Conservation (phyloP, 1,140 invertebrate genomes). For the Pogonomyrmex barbatus region DNA sequence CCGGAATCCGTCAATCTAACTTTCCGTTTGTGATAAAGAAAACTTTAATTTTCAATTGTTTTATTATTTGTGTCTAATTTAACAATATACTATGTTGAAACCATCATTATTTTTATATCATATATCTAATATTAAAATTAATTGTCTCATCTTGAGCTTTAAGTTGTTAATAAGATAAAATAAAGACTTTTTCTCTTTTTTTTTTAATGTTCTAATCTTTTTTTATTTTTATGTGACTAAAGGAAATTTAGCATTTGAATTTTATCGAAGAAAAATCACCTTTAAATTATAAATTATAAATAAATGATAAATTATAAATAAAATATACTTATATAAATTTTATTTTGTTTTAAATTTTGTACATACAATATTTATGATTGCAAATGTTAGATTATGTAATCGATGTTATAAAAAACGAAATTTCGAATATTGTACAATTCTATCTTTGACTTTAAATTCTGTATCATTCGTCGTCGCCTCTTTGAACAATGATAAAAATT, state of each 20-base stretch:
- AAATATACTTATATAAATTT: not conserved
- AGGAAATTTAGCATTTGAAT: not conserved
- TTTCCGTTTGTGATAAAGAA: not conserved
- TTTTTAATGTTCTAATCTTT: not conserved
- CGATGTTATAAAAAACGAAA: not conserved
- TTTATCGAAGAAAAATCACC: not conserved
- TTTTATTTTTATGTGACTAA: not conserved
- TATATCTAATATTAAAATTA: not conserved
- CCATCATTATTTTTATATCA: not conserved
- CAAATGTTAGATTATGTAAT: not conserved
- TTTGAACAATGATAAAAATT: not conserved
- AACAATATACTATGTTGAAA: not conserved
- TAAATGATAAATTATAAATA: not conserved
- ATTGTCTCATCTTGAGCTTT: not conserved
- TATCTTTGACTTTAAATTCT: not conserved
- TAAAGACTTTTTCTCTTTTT: not conserved
- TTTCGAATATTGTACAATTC: not conserved
- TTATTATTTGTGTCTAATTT: not conserved
- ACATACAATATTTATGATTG: not conserved
- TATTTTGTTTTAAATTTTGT: not conserved
- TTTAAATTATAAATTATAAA: not conserved
- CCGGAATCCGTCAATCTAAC: not conserved
- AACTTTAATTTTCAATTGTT: not conserved
- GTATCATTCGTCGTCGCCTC: not conserved
- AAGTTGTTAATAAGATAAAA: not conserved